Percentiles rank a stretch among this genome's conserved stretches.
phyloP scores from a whole-genome alignment of 2,797 vertebrate species.

The Somateria mollissima region DNA sequence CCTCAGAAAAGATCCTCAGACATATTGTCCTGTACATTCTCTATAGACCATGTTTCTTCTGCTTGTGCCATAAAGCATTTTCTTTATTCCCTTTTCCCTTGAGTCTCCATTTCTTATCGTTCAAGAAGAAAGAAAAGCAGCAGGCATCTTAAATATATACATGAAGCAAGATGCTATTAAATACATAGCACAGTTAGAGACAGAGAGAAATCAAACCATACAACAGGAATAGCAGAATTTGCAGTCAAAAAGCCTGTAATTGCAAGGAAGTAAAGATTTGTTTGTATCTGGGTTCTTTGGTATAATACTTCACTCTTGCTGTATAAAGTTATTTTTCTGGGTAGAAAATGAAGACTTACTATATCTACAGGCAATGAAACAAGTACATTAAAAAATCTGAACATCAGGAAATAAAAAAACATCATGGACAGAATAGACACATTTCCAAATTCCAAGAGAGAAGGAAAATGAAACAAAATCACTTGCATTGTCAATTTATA shows the following conservation, averaged over 20 bases:
- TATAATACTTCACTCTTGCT: background rate
- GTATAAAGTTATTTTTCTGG: conserved; percentile 10
- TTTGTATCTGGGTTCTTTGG: background rate
- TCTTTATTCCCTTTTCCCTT: background rate
- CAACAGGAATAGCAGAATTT: background rate
- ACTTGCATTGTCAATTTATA: conserved; percentile 18
- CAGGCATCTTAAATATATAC: background rate
- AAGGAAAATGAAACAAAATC: conserved; percentile 39
- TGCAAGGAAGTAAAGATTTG: background rate
- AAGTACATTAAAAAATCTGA: conserved; percentile 18
- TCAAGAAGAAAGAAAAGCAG: background rate
- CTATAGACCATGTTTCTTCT: background rate
- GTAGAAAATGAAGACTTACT: background rate
- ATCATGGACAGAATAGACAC: conserved; percentile 1
- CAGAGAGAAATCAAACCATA: background rate
- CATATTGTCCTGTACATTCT: background rate
- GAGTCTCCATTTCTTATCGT: background rate
- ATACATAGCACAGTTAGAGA: background rate
- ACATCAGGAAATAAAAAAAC: background rate
- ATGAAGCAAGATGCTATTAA: background rate
- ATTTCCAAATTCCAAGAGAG: conserved; percentile 37
- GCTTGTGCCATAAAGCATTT: background rate
- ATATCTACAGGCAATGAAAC: conserved; percentile 16
- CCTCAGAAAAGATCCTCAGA: background rate
- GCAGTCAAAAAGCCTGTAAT: background rate